phyloP scores from a whole-genome alignment of 2,797 vertebrate species.

The Cebuella pygmaea region DNA sequence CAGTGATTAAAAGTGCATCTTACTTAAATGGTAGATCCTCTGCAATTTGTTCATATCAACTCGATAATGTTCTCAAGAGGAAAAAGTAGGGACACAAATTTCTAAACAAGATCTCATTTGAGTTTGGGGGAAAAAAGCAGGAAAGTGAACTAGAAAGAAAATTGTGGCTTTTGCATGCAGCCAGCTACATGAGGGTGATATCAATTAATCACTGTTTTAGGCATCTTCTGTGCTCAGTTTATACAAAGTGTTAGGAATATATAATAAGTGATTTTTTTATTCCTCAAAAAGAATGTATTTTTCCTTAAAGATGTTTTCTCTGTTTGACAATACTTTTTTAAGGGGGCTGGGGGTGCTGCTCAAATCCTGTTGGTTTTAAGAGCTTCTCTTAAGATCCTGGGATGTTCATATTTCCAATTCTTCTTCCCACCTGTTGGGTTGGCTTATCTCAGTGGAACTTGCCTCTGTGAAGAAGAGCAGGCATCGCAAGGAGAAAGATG shows the following conservation, averaged over 20 bases:
- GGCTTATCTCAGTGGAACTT: not conserved
- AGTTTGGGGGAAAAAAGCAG: not conserved
- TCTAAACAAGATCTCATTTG: conserved; percentile 83
- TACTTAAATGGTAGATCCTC: conserved; percentile 89
- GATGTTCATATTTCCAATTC: not conserved
- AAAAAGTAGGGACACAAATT: conserved; percentile 84
- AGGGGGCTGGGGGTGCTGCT: not conserved
- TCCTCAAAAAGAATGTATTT: conserved; percentile 63
- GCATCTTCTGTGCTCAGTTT: conserved; percentile 60
- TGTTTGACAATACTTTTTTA: conserved; percentile 2
- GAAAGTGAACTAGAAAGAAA: conserved; percentile 30
- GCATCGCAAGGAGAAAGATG: not conserved
- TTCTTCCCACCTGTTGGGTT: conserved; percentile 37
- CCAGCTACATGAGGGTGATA: conserved; percentile 69
- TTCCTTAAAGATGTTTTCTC: conserved; percentile 76
- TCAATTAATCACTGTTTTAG: conserved; percentile 80
- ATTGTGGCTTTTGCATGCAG: conserved; percentile 63
- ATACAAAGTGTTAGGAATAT: conserved; percentile 72
- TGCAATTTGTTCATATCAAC: conserved; percentile 87
- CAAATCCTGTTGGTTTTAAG: conserved; percentile 13
- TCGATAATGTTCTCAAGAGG: conserved; percentile 84
- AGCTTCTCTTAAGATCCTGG: not conserved
- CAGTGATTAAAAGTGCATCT: conserved; percentile 90
- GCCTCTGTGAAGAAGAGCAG: not conserved
- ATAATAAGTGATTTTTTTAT: conserved; percentile 73